These are phyloP conservation scores for Leuciscus idus DNA, from an alignment of 2,113 vertebrate species.

Conservation along the genomic window DNA sequence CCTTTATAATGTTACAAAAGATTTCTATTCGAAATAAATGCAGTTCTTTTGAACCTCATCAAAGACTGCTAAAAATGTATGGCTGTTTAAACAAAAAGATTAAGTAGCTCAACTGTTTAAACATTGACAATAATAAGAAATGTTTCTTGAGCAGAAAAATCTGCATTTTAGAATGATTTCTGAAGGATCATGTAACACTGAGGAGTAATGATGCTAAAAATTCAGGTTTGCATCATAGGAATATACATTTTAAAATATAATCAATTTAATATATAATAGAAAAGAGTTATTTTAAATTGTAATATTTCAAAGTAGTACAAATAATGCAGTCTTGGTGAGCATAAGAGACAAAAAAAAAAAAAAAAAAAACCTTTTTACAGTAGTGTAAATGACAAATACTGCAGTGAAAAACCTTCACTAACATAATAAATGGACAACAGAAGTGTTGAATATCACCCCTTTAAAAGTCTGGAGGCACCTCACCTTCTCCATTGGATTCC, in stretches of 20 bases:
- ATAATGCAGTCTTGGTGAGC: background rate
- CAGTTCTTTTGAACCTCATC: too few relatives aligned
- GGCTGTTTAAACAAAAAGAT: background rate
- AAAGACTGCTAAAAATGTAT: too few relatives aligned
- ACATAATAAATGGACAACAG: background rate
- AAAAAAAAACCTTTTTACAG: background rate
- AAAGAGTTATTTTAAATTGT: background rate
- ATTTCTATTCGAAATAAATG: too few relatives aligned
- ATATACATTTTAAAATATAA: background rate
- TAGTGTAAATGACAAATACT: background rate
- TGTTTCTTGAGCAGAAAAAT: background rate
- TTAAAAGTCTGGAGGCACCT: background rate
- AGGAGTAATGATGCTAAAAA: background rate
- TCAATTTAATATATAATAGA: background rate
- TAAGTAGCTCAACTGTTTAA: background rate
- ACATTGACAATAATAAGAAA: background rate
- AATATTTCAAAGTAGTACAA: background rate
- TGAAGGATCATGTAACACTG: background rate
- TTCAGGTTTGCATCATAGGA: background rate
- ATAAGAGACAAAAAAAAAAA: background rate
- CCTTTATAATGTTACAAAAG: too few relatives aligned
- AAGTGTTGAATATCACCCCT: background rate
- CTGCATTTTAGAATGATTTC: background rate
- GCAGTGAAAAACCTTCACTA: background rate
- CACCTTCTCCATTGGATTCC: slow-evolving; percentile 87